Evolutionary conservation across 2,888 invertebrate genomes (phyloP).

Genomic region (Dioctria linearis): DNA sequence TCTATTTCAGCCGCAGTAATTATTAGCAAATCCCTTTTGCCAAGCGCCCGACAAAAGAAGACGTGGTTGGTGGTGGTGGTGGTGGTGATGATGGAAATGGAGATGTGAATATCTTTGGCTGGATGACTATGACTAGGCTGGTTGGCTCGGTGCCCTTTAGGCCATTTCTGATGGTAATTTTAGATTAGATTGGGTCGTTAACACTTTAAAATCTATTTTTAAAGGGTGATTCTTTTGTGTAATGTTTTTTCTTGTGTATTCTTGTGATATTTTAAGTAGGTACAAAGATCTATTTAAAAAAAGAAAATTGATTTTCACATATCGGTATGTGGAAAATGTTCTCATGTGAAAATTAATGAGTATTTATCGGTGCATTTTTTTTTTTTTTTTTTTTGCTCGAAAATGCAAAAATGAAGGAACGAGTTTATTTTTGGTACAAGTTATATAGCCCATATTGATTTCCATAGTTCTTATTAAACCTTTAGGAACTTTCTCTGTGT

Average conservation of each 20-base stretch:
- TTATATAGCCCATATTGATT: no score
- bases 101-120: neutral
- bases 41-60: conserved; percentile 3
- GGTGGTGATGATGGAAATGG: neutral
- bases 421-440: no score
- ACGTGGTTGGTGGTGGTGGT: neutral
- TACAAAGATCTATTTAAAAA: neutral
- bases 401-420: no score
- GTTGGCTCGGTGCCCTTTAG: conserved; percentile 52
- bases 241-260: conserved; percentile 1
- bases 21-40: conserved; percentile 44
- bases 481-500: no score
- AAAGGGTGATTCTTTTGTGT: conserved; percentile 11
- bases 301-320: neutral
- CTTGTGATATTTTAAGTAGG: neutral
- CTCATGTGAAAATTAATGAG: conserved; percentile 21
- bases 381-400: no score
- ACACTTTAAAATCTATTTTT: conserved; percentile 38
- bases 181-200: conserved; percentile 44
- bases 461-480: no score
- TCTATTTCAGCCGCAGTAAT: conserved; percentile 30
- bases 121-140: conserved; percentile 30
- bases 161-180: conserved; percentile 44
- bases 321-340: neutral
- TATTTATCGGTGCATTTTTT: neutral